Base-by-base conservation (phyloP, 2,888 invertebrate genomes). In the Steinernema hermaphroditum region DNA sequence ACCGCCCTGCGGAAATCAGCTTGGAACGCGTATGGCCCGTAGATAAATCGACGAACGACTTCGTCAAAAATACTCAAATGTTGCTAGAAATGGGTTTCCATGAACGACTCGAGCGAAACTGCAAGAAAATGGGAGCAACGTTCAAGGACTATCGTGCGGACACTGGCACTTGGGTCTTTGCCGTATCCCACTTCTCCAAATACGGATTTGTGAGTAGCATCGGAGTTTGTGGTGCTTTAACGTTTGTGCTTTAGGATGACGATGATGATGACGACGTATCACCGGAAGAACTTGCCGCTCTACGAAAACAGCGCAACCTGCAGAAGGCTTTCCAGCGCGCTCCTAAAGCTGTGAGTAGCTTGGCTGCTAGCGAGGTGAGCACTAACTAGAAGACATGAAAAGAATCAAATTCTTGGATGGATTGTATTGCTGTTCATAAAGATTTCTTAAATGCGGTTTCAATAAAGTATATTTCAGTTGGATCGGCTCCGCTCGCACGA, bases 121-220 rank as follows among this genome's bases (percentile, higher is more conserved):
- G 94, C 74, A 91, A 92, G 77, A 93, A 93, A 81, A 92, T 95
- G 87, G 92, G 92, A 76, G 94, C 94, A 0, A 91, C 92, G 71
- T 98, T 97, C 87, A 91, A 80, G 4, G 96, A 97, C 86, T 97
- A 96, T 88, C 90, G 94, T 0, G 93, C 96, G 0, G 93, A 93
- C 87, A 94, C 94, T 0, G 97, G 97, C 29, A 94, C 95, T 72
- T 98, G 97, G 96, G 95, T 96, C 70, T 97, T 97, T 88, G 78
- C 82, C 57, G 89, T 86, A 14, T 76, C 79, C 34, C 89, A 89
- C 81, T 89, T 89, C 81, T 88, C 88, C 54, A 89, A 89, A 80
- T 89, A 89, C 80, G 88, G 89, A 41, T 82, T 89, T 41, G 75
- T 78, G 32, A 70, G 76, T 77, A 19, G 71, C 73, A 32, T 88